Base-by-base conservation (phyloP, 2,113 vertebrate species). In the Gasterosteus aculeatus region DNA sequence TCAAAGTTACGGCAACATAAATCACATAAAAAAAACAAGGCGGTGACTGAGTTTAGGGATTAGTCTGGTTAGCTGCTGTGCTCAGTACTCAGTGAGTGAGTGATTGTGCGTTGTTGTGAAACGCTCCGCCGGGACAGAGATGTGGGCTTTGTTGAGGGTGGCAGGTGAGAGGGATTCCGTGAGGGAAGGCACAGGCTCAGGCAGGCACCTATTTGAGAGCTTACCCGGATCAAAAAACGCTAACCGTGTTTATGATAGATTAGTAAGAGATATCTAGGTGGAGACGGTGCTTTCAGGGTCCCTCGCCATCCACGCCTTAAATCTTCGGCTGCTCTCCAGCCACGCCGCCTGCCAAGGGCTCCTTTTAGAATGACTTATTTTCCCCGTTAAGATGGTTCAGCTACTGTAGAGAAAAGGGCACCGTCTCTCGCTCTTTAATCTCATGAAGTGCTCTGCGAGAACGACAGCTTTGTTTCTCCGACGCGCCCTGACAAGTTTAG, bases 81-180 rank as follows among this genome's bases (percentile, higher is more conserved):
- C 29, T 51, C 22, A 9, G 26, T 26, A 26, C 22, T 26, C 22
- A 26, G 62, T n/a, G 61, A 75, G 64, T 84, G 85, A 90, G 69
- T 85, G 84, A 90, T 90, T 77, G 44, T 42, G 64, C 70, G 68
- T 72, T 78, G 83, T 86, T 89, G 81, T 87, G 87, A 90, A 91
- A 90, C 38, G 41, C 88, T 89, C 71, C 39, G 10, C 59, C 64
- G 79, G 64, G 71, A 63, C 19, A 18, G 38, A 84, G 76, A 69
- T 75, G 68, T 18, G 57, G 59, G 81, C 75, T 91, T 88, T 84
- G 75, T 87, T 35, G 35, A 83, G 57, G 74, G 71, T 85, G 85
- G 67, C 84, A 91, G 82, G 87, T 88, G 72, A 87, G 77, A 73
- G 70, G 85, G 85, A 91, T 90, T 86, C 63, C 68, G 73, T 65